Base-by-base conservation (phyloP, 2,797 vertebrate genomes). In the Anguilla pacifica region DNA sequence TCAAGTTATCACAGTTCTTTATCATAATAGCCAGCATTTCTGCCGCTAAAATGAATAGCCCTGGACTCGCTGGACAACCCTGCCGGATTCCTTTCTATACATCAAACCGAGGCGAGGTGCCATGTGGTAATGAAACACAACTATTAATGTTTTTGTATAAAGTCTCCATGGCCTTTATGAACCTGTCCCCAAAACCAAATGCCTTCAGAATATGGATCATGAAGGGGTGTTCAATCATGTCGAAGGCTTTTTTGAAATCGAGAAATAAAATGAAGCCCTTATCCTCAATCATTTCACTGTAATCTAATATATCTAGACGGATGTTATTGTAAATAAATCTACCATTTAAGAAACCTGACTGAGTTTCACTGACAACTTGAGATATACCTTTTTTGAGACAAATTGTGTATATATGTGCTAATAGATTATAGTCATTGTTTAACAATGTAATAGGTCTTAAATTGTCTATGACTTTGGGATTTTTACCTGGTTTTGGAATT, bases 301-400 rank as follows among this genome's bases (percentile, higher is more conserved):
- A 85, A 17, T 87, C 86, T 72, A 89, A 74, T 31, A 89, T 53
- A 25, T 89, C 84, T 35, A 88, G 79, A 2, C 83, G 5, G 51
- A 89, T 89, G 43, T 89, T 87, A 39, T 87, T 87, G 31, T 85
- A 72, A 2, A 89, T 87, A 19, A 81, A 86, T 51, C 86, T 79
- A 5, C 86, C 89, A 15, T 89, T 85, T 43, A 89, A 49, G 28
- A 89, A 90, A 3, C 86, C 85, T 64, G 88, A 90, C 35, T 89
- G 86, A 35, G 89, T 83, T 2, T 86, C 64, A 49, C 61, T 61
- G 49, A 89, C 72, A 31, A 88, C 51, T 7, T 86, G 6, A 19
- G 6, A 1, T 15, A 85, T 35, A 9, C 25, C n/a, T 55, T 55
- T 13, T n/a, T 70, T 85, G 19, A 25, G 17, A 49, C 85, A n/a